Conservation (phyloP, 2,888 invertebrate genomes). For the Hyles lineata region DNA sequence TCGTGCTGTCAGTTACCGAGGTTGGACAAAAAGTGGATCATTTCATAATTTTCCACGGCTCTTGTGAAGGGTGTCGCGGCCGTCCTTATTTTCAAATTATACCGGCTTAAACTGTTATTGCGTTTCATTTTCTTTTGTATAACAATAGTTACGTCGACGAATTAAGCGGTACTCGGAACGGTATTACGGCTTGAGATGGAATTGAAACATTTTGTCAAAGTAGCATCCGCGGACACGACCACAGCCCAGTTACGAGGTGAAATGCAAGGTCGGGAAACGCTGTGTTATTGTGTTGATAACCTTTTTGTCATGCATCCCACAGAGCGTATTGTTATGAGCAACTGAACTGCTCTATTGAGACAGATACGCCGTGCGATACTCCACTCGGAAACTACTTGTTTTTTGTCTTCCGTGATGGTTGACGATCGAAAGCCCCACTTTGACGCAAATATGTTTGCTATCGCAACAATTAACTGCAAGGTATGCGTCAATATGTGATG, state of each 20-base stretch:
- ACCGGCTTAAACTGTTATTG: conserved; percentile 32
- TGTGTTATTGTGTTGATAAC: conserved; percentile 71
- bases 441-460: conserved; percentile 62
- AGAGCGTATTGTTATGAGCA: conserved; percentile 68
- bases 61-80: conserved; percentile 37
- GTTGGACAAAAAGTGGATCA: conserved; percentile 23
- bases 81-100: conserved; percentile 33
- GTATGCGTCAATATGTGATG: conserved; percentile 49
- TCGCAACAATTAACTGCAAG: conserved; percentile 51
- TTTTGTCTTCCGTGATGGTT: conserved; percentile 70
- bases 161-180: conserved; percentile 74
- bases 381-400: conserved; percentile 59
- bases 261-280: conserved; percentile 74
- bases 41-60: conserved; percentile 30
- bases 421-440: conserved; percentile 69
- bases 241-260: conserved; percentile 73
- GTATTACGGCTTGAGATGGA: conserved; percentile 71
- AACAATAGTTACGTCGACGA: conserved; percentile 62
- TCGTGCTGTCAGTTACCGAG: conserved; percentile 9
- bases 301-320: conserved; percentile 77
- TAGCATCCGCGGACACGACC: conserved; percentile 71
- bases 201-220: conserved; percentile 64
- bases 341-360: conserved; percentile 74
- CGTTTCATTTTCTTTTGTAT: conserved; percentile 50
- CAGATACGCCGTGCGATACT: conserved; percentile 76